Conservation (phyloP, 2,113 vertebrate species). For the Pitta sordida region DNA sequence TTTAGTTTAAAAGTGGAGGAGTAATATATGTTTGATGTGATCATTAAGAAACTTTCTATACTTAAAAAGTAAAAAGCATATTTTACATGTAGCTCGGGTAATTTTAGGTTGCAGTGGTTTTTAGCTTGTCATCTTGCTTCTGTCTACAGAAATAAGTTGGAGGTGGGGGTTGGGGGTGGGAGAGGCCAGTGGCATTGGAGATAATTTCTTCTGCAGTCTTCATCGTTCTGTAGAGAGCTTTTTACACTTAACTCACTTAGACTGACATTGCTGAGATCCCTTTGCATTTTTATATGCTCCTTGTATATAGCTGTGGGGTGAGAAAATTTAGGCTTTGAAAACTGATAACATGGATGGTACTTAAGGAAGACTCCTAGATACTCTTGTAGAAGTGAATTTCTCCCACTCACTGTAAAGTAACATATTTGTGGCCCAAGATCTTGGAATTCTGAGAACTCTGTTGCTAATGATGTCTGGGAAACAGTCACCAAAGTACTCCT, state of each 20-base stretch:
- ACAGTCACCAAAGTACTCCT: not conserved
- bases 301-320: not conserved
- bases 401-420: not conserved
- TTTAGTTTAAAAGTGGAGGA: slow-evolving; percentile 18
- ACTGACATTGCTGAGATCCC: not conserved
- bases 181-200: not conserved
- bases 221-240: not conserved
- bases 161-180: not conserved
- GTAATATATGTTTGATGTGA: slow-evolving; percentile 22
- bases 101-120: slow-evolving; percentile 19
- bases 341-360: not conserved
- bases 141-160: not conserved
- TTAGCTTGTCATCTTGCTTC: not conserved
- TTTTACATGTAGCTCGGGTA: not conserved
- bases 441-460: not conserved
- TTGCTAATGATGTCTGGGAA: not conserved
- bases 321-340: slow-evolving; percentile 1
- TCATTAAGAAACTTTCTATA: slow-evolving; percentile 41
- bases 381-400: not conserved
- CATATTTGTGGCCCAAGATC: not conserved
- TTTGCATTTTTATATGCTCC: not conserved
- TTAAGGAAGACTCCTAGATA: not conserved
- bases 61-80: slow-evolving; percentile 8
- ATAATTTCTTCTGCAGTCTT: not conserved
- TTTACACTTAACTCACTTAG: not conserved